Evolutionary conservation across 2,797 vertebrate species (phyloP).

Genomic region (Clamator glandarius): DNA sequence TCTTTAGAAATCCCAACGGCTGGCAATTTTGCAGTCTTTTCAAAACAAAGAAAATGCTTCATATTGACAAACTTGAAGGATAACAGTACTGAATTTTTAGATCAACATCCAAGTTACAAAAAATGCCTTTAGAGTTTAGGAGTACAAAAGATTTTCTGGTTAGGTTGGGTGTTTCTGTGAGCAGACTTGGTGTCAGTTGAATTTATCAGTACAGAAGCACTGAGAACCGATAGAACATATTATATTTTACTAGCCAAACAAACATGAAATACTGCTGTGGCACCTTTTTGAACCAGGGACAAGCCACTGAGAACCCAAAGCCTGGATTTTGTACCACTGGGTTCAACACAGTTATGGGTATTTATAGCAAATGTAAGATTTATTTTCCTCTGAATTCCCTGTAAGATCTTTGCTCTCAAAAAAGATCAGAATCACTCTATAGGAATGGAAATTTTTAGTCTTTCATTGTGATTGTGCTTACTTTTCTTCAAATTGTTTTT

Average conservation of each 20-base stretch:
- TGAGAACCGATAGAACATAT: neutral
- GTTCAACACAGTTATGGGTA: neutral
- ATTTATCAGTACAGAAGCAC: constrained; percentile 15
- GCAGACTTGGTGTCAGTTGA: constrained; percentile 4
- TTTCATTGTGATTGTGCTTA: neutral
- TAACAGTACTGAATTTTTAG: neutral
- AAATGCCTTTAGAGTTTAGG: neutral
- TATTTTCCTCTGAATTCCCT: neutral
- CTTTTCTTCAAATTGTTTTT: constrained; percentile 14
- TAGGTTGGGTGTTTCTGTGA: neutral
- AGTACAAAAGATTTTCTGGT: neutral
- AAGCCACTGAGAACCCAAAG: neutral
- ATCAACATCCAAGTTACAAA: constrained; percentile 3
- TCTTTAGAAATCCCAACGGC: neutral
- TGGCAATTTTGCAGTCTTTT: neutral
- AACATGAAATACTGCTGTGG: constrained; percentile 2
- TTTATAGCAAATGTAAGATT: constrained; percentile 18
- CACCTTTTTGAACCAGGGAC: neutral
- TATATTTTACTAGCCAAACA: constrained; percentile 48
- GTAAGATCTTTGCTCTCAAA: neutral
- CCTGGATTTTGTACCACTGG: neutral
- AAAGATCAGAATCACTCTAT: neutral
- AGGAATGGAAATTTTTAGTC: constrained; percentile 8
- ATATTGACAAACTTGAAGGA: neutral
- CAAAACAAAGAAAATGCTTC: neutral